Base-by-base conservation (phyloP, 2,113 vertebrate genomes). In the Lepisosteus osseus region DNA sequence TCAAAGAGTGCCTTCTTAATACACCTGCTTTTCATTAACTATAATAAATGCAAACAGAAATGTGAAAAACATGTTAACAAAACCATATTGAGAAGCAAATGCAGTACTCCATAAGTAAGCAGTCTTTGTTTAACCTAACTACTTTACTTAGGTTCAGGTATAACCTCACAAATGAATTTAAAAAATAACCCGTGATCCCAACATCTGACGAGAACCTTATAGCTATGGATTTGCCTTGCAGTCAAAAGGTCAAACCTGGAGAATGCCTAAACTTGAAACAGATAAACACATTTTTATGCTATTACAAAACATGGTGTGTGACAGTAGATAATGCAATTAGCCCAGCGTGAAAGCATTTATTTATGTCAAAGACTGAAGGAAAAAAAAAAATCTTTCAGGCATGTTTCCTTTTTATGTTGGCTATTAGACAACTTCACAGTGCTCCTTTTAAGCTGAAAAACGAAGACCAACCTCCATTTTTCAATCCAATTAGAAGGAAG, bases 401-500 rank as follows among this genome's bases (percentile, higher is more conserved):
- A 83, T 84, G 69, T 78, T 86, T 86, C 84, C 88, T 81, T 88
- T 89, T 80, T 87, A 80, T 79, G 81, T 68, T 67, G 71, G 84
- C 89, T 86, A 86, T 88, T 84, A 86, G 83, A 89, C 86, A 88
- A 87, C 92, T 93, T 94, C 89, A 93, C 86, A 86, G 78, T 51
- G 76, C 75, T 73, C 80, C 90, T 87, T 92, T 90, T 91, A 89
- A 86, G 80, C 85, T 76, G 82, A 41, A 74, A 73, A 75, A 74
- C 74, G 72, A 77, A 83, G 69, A 79, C 89, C 85, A 74, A 78
- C 83, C 71, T 86, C 92, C 88, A 94, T 94, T 95, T 94, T 91
- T 92, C 90, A 90, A 79, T 87, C 96, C 96, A 99, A 98, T 98
- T 98, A 99, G 90, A 92, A 93, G 88, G 79, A 83, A 93, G 92